phyloP scores from a whole-genome alignment of 2,797 vertebrate species.

The Hydrolagus colliei region DNA sequence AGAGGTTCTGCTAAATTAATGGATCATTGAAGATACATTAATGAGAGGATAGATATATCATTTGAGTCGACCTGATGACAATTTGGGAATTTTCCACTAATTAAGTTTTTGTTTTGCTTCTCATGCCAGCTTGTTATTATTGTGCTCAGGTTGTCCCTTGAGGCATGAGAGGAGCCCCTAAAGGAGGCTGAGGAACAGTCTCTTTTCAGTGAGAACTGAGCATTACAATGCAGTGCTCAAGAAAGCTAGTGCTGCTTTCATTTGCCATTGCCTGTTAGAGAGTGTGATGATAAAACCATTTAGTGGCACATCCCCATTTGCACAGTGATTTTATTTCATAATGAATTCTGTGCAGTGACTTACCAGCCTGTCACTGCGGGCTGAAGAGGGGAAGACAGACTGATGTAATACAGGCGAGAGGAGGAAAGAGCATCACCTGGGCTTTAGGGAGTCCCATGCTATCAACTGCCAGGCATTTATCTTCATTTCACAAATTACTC shows the following conservation, averaged over 20 bases:
- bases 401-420: constrained; percentile 22
- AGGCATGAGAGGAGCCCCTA: neutral
- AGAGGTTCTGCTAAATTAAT: neutral
- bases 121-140: constrained; percentile 7
- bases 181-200: constrained; percentile 9
- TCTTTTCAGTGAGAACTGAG: neutral
- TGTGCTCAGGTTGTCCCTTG: neutral
- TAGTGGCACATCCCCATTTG: constrained; percentile 13
- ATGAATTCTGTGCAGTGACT: constrained; percentile 25
- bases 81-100: constrained; percentile 19
- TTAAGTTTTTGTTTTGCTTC: neutral
- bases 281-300: constrained; percentile 20
- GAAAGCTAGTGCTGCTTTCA: constrained; percentile 19
- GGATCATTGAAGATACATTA: neutral
- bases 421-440: constrained; percentile 15
- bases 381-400: neutral
- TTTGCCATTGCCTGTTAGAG: constrained; percentile 12
- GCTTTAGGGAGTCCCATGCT: constrained; percentile 24
- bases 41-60: neutral
- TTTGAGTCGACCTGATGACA: neutral
- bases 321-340: constrained; percentile 30
- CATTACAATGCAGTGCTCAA: neutral
- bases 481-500: constrained; percentile 44
- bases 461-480: constrained; percentile 34
- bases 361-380: constrained; percentile 6